phyloP scores from a whole-genome alignment of 2,888 invertebrate species.

The Aspidiotus rigidus region DNA sequence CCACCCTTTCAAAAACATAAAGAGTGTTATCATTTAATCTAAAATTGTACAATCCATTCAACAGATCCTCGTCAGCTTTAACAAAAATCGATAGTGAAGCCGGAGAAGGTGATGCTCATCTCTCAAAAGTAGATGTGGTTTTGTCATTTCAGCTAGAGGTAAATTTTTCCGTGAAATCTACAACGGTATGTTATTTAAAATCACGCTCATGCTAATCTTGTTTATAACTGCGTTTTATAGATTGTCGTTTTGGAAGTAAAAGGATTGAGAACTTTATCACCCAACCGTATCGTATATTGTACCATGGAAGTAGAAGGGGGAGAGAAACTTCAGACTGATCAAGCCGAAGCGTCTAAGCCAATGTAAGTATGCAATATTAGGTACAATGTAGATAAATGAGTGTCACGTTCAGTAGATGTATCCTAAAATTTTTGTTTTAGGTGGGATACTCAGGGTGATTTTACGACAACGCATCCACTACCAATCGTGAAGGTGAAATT shows the following conservation, averaged over 20 bases:
- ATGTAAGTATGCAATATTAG: conserved; percentile 54
- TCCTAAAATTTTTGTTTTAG: conserved; percentile 45
- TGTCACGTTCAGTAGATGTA: neutral
- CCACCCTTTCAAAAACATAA: conserved; percentile 85
- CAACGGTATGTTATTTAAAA: neutral
- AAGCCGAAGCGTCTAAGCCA: conserved; percentile 97
- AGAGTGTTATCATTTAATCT: conserved; percentile 49
- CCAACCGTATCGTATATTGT: conserved; percentile 97
- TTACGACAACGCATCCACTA: conserved; percentile 92
- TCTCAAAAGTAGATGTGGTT: conserved; percentile 97
- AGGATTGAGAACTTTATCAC: conserved; percentile 89
- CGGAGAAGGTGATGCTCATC: conserved; percentile 87
- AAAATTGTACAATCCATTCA: conserved; percentile 22
- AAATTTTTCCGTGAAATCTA: conserved; percentile 39
- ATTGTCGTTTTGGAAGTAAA: conserved; percentile 99
- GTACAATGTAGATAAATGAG: neutral
- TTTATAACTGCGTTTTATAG: conserved; percentile 47
- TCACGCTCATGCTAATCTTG: neutral
- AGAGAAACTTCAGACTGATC: conserved; percentile 97
- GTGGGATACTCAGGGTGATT: conserved; percentile 99
- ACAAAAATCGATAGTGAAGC: conserved; percentile 89
- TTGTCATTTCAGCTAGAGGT: conserved; percentile 94
- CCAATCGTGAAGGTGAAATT: conserved; percentile 96
- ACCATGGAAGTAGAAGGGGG: conserved; percentile 99
- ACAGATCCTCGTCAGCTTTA: conserved; percentile 80